Percentiles rank a stretch among this genome's conserved stretches.
Conservation (phyloP, 2,888 invertebrate species). For the Stictocephala bisonia region DNA sequence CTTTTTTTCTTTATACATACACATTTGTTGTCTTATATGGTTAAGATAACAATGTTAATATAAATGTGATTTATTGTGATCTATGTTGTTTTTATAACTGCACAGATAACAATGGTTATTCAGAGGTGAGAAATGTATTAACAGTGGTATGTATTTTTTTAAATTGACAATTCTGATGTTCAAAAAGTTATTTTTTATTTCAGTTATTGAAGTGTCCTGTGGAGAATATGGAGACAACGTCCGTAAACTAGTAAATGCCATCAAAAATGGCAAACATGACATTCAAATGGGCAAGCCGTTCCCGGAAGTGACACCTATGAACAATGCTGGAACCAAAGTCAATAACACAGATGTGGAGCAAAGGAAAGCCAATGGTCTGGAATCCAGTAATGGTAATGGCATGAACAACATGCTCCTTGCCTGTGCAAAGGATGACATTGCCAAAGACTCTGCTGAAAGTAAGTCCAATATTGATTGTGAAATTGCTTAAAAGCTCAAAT, state of each 20-base stretch:
- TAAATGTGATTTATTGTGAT: no score
- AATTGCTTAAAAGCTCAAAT: no score
- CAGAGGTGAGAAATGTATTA: no score
- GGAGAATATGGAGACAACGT: conserved; percentile 96
- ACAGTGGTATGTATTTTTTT: no score
- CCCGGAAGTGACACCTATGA: conserved; percentile 69
- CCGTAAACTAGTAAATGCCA: conserved; percentile 83
- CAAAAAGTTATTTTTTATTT: no score
- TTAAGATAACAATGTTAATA: no score
- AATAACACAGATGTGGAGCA: conserved; percentile 53
- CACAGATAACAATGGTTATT: no score
- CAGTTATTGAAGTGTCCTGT: conserved; percentile 94
- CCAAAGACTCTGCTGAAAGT: conserved; percentile 68
- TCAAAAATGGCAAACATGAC: conserved; percentile 85
- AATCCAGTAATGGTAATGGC: conserved; percentile 3
- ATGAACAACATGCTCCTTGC: conserved; percentile 67
- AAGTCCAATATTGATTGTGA: no score
- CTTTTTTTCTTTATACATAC: no score
- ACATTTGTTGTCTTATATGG: no score
- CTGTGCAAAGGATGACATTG: conserved; percentile 73
- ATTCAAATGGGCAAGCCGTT: conserved; percentile 80
- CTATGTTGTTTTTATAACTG: no score
- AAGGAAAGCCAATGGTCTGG: conserved; percentile 65
- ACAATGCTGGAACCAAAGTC: conserved; percentile 64
- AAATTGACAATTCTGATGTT: no score